Conservation (phyloP, 2,113 vertebrate genomes). For the Calyptomena viridis region DNA sequence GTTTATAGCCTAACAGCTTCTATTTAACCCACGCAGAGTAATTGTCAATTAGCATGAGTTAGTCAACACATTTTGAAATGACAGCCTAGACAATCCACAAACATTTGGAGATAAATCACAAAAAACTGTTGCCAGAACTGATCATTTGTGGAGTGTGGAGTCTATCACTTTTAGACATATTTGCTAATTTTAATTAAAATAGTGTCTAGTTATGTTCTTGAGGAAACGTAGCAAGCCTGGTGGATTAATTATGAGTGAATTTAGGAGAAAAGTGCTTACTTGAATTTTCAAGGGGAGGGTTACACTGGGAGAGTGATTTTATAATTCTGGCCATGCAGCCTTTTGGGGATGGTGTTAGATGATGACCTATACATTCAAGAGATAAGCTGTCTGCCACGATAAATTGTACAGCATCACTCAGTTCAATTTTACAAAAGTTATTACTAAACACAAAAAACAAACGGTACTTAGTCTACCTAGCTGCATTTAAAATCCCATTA, state of each 20-base stretch:
- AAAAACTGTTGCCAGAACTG: conserved; percentile 30
- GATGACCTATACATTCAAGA: background rate
- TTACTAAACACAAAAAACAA: background rate
- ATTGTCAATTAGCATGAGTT: background rate
- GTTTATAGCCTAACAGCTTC: conserved; percentile 9
- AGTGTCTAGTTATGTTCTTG: background rate
- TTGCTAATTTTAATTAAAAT: conserved; percentile 50
- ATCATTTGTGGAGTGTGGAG: conserved; percentile 33
- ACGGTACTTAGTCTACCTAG: background rate
- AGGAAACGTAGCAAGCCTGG: background rate
- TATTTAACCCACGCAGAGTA: conserved; percentile 1
- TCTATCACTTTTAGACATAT: conserved; percentile 38
- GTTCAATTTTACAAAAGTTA: background rate
- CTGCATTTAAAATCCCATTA: background rate
- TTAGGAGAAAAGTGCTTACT: background rate
- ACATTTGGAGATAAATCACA: conserved; percentile 43
- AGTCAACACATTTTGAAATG: conserved; percentile 34
- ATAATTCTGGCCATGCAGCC: background rate
- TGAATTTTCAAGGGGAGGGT: background rate
- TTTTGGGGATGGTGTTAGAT: background rate
- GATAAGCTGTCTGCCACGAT: background rate
- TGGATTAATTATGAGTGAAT: background rate
- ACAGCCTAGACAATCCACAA: conserved; percentile 28
- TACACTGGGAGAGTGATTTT: background rate
- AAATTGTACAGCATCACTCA: background rate